These are phyloP conservation scores for Labeo calbasu DNA, from an alignment of 2,797 vertebrate genomes.

Conservation along the genomic window DNA sequence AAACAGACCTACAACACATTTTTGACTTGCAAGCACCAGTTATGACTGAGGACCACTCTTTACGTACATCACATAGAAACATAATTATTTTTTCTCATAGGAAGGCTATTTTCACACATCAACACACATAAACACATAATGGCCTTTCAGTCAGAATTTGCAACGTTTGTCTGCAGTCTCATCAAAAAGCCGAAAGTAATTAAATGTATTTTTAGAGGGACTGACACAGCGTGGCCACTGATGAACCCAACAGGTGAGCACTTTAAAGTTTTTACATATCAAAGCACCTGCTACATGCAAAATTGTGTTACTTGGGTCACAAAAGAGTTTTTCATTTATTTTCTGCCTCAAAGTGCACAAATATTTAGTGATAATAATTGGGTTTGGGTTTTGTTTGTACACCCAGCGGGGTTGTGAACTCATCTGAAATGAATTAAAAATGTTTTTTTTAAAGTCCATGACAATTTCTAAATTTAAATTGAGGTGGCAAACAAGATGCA, in stretches of 20 bases:
- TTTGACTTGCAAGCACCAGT: background rate
- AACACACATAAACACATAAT: slow-evolving; percentile 2
- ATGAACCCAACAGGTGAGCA: slow-evolving; percentile 13
- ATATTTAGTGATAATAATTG: background rate
- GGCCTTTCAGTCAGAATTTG: background rate
- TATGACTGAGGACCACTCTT: background rate
- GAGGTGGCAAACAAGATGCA: background rate
- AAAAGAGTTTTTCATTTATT: background rate
- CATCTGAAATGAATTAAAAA: background rate
- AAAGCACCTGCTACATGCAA: background rate
- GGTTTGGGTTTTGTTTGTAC: background rate
- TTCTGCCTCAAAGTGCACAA: background rate
- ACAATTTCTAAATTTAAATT: background rate
- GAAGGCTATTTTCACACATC: background rate
- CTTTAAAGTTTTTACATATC: slow-evolving; percentile 25
- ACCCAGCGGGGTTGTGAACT: background rate
- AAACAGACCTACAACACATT: background rate
- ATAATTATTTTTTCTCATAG: background rate
- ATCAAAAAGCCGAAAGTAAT: slow-evolving; percentile 5
- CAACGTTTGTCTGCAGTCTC: background rate
- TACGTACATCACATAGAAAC: background rate
- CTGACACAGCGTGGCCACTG: background rate
- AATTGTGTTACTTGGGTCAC: background rate
- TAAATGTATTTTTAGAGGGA: background rate
- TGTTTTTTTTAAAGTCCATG: background rate